Conservation (phyloP, 2,888 invertebrate genomes). For the Drosophila subquinaria region DNA sequence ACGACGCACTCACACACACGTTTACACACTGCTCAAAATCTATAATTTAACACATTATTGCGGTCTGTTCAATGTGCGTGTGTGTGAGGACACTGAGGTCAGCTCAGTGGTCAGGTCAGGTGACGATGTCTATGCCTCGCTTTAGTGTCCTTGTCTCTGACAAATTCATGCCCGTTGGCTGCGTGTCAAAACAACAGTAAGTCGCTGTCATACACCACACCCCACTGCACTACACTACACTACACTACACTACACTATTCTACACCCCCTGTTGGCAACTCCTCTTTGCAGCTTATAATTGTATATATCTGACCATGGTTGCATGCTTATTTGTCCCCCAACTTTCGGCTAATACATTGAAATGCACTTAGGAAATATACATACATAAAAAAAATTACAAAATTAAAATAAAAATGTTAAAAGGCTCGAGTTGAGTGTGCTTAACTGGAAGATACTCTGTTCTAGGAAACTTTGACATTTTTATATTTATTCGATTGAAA, state of each 20-base stretch:
- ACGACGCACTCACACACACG: neutral
- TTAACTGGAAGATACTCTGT: neutral
- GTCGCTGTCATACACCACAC: conserved; percentile 43
- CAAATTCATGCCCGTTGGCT: conserved; percentile 62
- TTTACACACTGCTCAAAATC: conserved; percentile 46
- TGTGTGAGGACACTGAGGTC: neutral
- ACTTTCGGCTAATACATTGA: conserved; percentile 60
- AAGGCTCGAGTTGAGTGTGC: neutral
- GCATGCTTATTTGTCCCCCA: conserved; percentile 47
- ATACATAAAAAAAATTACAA: neutral
- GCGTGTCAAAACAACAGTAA: conserved; percentile 84
- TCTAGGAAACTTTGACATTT: too few relatives aligned
- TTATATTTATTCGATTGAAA: too few relatives aligned
- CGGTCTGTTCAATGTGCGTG: conserved; percentile 37
- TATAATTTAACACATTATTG: conserved; percentile 77
- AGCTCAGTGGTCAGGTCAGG: conserved; percentile 28
- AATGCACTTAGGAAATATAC: conserved; percentile 66
- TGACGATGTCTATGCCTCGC: conserved; percentile 19
- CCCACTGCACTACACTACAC: neutral
- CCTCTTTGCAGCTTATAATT: conserved; percentile 33
- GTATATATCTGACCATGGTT: conserved; percentile 28
- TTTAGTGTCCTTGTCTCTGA: conserved; percentile 11
- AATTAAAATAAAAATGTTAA: conserved; percentile 35
- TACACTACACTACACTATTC: neutral
- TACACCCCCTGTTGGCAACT: neutral